phyloP scores from a whole-genome alignment of 2,797 vertebrate genomes.

The Argya squamiceps region DNA sequence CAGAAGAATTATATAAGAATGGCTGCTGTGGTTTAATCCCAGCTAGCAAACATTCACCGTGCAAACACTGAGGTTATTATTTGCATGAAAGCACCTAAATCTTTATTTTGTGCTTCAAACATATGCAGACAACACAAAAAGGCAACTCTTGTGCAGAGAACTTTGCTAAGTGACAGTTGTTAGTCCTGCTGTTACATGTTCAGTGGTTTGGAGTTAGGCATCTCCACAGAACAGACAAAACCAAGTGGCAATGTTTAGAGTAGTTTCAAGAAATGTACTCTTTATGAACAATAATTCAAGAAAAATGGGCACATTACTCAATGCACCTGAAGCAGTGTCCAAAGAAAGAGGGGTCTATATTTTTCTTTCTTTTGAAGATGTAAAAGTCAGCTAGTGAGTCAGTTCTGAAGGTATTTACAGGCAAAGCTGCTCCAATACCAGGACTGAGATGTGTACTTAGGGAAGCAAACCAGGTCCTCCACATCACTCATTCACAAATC shows the following conservation, averaged over 20 bases:
- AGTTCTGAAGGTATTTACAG: not conserved
- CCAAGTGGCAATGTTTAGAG: not conserved
- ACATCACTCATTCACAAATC: not conserved
- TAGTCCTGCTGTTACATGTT: not conserved
- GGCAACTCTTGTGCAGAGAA: not conserved
- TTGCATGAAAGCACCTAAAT: not conserved
- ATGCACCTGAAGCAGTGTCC: not conserved
- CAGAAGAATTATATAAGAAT: not conserved
- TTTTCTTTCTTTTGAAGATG: not conserved
- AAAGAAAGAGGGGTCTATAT: not conserved
- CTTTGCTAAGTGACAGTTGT: not conserved
- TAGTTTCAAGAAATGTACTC: not conserved
- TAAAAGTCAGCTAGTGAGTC: not conserved
- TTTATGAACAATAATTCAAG: not conserved
- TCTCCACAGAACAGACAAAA: not conserved
- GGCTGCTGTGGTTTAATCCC: not conserved
- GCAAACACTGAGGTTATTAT: not conserved
- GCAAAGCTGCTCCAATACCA: fast-evolving
- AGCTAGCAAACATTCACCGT: not conserved
- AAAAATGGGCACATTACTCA: not conserved
- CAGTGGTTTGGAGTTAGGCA: not conserved
- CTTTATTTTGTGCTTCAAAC: not conserved
- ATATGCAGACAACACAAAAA: not conserved
- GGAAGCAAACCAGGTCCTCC: not conserved
- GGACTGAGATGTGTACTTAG: not conserved